Evolutionary conservation across 2,797 vertebrate species (phyloP).

Genomic region (Argyrosomus regius): DNA sequence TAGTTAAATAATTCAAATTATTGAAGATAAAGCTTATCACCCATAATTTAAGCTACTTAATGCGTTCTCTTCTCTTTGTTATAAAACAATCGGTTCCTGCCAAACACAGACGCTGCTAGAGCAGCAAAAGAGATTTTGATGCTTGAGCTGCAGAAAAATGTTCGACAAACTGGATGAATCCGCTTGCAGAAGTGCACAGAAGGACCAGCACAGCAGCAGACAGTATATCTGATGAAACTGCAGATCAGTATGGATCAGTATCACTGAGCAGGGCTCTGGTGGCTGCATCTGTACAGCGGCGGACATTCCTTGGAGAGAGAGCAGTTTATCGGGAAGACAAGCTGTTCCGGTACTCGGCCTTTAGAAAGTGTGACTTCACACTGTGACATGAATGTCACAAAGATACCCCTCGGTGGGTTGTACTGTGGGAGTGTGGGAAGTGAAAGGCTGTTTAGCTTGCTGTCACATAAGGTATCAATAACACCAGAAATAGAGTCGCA

Average conservation of each 20-base stretch:
- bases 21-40: not conserved
- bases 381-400: constrained; percentile 45
- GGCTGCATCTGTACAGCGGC: constrained; percentile 2
- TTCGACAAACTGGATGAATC: constrained; percentile 6
- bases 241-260: constrained; percentile 34
- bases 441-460: constrained; percentile 34
- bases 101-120: not conserved
- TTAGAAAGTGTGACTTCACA: constrained; percentile 33
- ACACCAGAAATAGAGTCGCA: not conserved
- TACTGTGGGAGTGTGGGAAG: constrained; percentile 10
- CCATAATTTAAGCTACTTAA: not conserved
- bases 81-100: not conserved
- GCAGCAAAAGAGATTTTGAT: not conserved
- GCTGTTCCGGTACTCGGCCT: constrained; percentile 30
- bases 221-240: constrained; percentile 32
- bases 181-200: not conserved
- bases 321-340: constrained; percentile 24
- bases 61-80: too few species aligned
- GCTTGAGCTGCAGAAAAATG: constrained; percentile 4
- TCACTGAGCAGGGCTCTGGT: constrained; percentile 13
- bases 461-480: not conserved
- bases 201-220: constrained; percentile 12
- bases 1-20: not conserved
- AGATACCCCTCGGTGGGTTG: constrained; percentile 15
- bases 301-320: constrained; percentile 16